These are phyloP conservation scores for Anniella stebbinsi DNA, from an alignment of 2,797 vertebrate genomes.

Conservation along the genomic window DNA sequence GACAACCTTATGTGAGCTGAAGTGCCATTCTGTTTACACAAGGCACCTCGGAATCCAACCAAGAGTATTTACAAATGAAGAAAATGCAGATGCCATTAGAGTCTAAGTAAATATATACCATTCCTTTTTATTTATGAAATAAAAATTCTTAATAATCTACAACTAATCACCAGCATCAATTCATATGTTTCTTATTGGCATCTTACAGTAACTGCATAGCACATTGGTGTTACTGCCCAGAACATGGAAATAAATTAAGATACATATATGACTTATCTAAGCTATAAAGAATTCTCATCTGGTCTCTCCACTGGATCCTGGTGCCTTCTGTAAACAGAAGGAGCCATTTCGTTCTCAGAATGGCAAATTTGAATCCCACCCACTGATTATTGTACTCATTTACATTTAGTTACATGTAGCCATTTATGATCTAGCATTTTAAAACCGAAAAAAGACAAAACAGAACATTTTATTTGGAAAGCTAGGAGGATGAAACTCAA, in stretches of 20 bases:
- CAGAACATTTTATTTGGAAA: background rate
- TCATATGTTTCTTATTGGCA: background rate
- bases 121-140: background rate
- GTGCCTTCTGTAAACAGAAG: background rate
- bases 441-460: background rate
- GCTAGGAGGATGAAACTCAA: background rate
- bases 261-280: background rate
- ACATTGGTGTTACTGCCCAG: background rate
- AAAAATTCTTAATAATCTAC: background rate
- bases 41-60: background rate
- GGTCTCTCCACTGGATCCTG: background rate
- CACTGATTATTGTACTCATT: background rate
- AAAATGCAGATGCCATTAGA: background rate
- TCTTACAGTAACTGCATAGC: background rate
- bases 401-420: background rate
- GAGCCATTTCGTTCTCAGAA: background rate
- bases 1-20: background rate
- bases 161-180: background rate
- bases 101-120: background rate
- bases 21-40: background rate
- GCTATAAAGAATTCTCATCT: background rate
- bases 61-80: background rate
- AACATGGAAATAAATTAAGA: background rate
- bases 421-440: background rate
- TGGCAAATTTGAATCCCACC: background rate